phyloP scores from a whole-genome alignment of 2,888 invertebrate species.

The Sphaeridia pumilis region DNA sequence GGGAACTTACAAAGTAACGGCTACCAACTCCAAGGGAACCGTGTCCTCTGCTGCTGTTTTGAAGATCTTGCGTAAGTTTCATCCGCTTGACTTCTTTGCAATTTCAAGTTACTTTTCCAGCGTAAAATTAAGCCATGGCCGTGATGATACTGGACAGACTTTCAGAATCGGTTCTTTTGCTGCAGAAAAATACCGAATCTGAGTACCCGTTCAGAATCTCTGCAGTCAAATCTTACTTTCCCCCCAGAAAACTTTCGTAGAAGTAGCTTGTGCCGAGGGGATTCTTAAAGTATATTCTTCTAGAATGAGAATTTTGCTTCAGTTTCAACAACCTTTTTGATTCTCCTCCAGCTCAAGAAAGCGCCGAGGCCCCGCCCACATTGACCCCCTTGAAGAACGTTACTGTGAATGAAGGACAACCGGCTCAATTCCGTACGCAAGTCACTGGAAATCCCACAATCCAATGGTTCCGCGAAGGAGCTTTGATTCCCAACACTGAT shows the following conservation, averaged over 20 bases:
- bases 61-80: conserved; percentile 53
- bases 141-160: too few species aligned
- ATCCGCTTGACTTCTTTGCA: too few species aligned
- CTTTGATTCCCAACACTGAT: conserved; percentile 80
- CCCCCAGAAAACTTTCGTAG: too few species aligned
- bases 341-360: conserved; percentile 14
- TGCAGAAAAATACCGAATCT: too few species aligned
- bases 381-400: conserved; percentile 76
- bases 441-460: conserved; percentile 77
- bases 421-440: conserved; percentile 78
- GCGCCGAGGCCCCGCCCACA: conserved; percentile 48
- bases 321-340: too few species aligned
- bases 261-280: too few species aligned
- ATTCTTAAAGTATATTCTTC: background rate
- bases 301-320: too few species aligned
- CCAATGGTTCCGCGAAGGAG: conserved; percentile 91
- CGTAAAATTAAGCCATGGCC: too few species aligned
- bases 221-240: too few species aligned
- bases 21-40: conserved; percentile 49
- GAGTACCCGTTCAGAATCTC: too few species aligned
- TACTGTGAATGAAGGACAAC: conserved; percentile 75
- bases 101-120: too few species aligned
- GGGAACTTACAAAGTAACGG: conserved; percentile 83
- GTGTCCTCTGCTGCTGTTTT: conserved; percentile 64
- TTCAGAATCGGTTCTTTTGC: too few species aligned